Base-by-base conservation (phyloP, 1,140 invertebrate species). In the Magallana gigas region DNA sequence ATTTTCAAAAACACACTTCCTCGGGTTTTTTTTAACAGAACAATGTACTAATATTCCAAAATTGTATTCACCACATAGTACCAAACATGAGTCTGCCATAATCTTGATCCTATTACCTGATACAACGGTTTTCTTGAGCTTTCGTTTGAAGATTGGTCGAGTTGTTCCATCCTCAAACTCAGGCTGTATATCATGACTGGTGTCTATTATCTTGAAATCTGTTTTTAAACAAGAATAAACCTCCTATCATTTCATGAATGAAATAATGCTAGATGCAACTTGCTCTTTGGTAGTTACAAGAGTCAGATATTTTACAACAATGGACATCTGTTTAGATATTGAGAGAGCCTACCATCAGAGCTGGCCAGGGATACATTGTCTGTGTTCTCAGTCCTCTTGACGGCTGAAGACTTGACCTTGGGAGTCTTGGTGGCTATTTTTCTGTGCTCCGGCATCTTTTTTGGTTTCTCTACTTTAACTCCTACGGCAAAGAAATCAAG, bases 121-220 rank as follows among this genome's bases (percentile, higher is more conserved):
- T 23, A 89, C 90, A 80, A 91, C 88, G 23, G 90, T 92, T 86
- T 91, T 93, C 82, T 90, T 87, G 8, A 92, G 89, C 60, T 90
- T 89, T 57, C 89, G 90, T 82, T 89, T 92, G 85, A 92, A 92
- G 62, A 92, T 87, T 8, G 92, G 93, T 68, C 91, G 84, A 8
- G 92, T 89, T 58, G 91, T 90, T 71, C 91, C 92, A 91, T 93
- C 92, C 81, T 93, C 92, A 85, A 91, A 92, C 83, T 94, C 93
- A 18, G 90, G 87, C n/a, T 91, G 90, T 8, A 87, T 71, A 82
- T 89, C 86, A 62, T 83, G 80, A 68, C 89, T 90, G 12, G 85
- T 87, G 58, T 84, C 84, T 16, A 89, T 59, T 59, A 89, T 85
- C 14, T 89, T 89, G 57, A 89, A 89, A 89, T 89, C 88, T 89